phyloP scores from a whole-genome alignment of 2,113 vertebrate species.

The Coryphaenoides rupestris region DNA sequence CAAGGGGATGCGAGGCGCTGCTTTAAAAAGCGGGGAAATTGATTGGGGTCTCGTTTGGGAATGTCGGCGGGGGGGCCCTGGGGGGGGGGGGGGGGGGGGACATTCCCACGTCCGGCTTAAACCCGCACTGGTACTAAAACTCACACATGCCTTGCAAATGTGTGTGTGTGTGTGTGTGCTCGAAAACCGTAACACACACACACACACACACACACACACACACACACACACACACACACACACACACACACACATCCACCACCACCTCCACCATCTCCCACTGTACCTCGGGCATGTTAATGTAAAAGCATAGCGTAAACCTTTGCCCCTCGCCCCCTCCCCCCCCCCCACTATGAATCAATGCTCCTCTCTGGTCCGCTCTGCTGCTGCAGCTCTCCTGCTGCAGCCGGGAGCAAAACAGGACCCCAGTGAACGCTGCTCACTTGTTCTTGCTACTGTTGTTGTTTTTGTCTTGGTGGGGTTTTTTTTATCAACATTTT shows the following conservation, averaged over 20 bases:
- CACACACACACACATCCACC: too few relatives aligned
- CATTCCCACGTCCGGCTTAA: too few relatives aligned
- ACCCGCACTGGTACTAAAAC: not conserved
- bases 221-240: slow-evolving; percentile 11
- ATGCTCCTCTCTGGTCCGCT: slow-evolving; percentile 22
- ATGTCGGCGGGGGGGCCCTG: too few relatives aligned
- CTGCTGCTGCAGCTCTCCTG: too few relatives aligned
- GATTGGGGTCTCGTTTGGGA: slow-evolving; percentile 1
- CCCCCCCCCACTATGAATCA: slow-evolving; percentile 60
- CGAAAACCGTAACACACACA: too few relatives aligned
- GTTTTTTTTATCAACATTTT: too few relatives aligned
- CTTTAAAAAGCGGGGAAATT: slow-evolving; percentile 8
- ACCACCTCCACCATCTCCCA: not conserved
- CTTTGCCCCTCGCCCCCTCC: slow-evolving; percentile 45
- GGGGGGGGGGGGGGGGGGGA: too few relatives aligned
- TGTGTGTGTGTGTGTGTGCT: not conserved
- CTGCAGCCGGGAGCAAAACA: too few relatives aligned
- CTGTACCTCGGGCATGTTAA: slow-evolving; percentile 43
- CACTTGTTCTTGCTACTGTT: too few relatives aligned
- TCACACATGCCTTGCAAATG: slow-evolving; percentile 13
- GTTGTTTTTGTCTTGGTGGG: not conserved
- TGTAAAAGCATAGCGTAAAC: slow-evolving; percentile 43
- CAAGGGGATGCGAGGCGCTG: not conserved
- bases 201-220: too few relatives aligned
- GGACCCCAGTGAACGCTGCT: too few relatives aligned